Conservation (phyloP, 2,113 vertebrate genomes). For the Trochalopteron elliotii region DNA sequence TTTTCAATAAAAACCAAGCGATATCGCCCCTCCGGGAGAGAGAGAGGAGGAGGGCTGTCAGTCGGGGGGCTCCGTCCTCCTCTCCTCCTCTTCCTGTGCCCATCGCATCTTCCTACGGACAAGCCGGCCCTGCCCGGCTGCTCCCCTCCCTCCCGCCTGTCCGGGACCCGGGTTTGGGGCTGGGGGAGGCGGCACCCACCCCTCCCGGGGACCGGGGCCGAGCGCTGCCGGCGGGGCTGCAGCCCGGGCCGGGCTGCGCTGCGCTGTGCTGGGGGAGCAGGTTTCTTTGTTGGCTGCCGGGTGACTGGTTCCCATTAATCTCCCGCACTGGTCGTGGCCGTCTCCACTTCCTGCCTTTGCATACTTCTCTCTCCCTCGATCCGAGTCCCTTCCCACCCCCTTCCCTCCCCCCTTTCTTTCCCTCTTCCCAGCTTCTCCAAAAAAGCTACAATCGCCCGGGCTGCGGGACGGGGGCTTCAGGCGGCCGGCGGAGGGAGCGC, state of each 20-base stretch:
- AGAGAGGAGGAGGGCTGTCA: neutral
- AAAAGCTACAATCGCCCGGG: neutral
- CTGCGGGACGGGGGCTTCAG: neutral
- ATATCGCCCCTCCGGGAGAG: neutral
- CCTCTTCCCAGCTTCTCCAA: conserved; percentile 35
- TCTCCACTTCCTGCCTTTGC: conserved; percentile 71
- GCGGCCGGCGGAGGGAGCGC: conserved; percentile 8
- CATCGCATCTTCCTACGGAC: neutral
- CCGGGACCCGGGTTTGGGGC: neutral
- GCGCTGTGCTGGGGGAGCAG: neutral
- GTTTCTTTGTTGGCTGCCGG: conserved; percentile 57
- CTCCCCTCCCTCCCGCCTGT: neutral
- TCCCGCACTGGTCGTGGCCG: conserved; percentile 58
- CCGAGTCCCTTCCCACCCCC: neutral
- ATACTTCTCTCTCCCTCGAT: conserved; percentile 45
- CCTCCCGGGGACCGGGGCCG: neutral
- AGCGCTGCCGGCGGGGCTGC: neutral
- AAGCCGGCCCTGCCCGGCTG: neutral
- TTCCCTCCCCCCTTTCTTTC: conserved; percentile 22
- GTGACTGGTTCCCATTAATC: conserved; percentile 67
- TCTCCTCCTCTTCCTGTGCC: neutral
- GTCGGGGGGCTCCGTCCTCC: neutral
- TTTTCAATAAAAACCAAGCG: neutral
- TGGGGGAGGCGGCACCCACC: neutral
- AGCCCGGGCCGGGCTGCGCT: neutral